These are phyloP conservation scores for Drosophila ustulata DNA, from an alignment of 2,888 invertebrate species.

Conservation along the genomic window DNA sequence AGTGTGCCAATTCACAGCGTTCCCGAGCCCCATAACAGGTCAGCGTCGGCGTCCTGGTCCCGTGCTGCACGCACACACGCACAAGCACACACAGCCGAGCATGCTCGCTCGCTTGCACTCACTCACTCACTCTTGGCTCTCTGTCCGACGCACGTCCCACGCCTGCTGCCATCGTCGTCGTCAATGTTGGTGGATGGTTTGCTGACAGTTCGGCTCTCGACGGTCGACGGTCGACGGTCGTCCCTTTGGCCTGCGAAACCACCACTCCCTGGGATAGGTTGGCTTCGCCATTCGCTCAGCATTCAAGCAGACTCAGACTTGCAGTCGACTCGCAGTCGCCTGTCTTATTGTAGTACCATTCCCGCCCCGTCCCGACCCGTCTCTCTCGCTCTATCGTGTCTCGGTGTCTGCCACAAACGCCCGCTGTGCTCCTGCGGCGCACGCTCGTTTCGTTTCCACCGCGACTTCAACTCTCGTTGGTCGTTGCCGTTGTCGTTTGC, in stretches of 20 bases:
- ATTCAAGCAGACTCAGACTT: conserved; percentile 5
- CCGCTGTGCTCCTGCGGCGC: conserved; percentile 70
- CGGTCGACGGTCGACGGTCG: conserved; percentile 72
- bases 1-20: conserved; percentile 73
- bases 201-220: conserved; percentile 79
- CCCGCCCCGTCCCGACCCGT: conserved; percentile 16
- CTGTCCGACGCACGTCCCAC: conserved; percentile 41
- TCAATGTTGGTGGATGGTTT: conserved; percentile 60
- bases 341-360: conserved; percentile 46
- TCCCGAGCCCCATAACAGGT: conserved; percentile 63
- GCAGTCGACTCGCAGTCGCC: conserved; percentile 29
- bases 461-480: conserved; percentile 75
- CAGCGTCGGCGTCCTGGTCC: conserved; percentile 47
- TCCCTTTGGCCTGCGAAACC: conserved; percentile 60
- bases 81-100: not conserved
- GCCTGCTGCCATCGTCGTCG: conserved; percentile 27
- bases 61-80: conserved; percentile 17
- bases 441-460: conserved; percentile 76
- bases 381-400: conserved; percentile 3
- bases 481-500: conserved; percentile 63
- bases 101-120: too few species aligned
- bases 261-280: conserved; percentile 77
- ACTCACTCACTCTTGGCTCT: too few species aligned
- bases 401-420: conserved; percentile 9
- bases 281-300: conserved; percentile 65